Percentiles rank a stretch among this genome's conserved stretches.
phyloP scores from a whole-genome alignment of 2,797 vertebrate species.

The Anniella stebbinsi region DNA sequence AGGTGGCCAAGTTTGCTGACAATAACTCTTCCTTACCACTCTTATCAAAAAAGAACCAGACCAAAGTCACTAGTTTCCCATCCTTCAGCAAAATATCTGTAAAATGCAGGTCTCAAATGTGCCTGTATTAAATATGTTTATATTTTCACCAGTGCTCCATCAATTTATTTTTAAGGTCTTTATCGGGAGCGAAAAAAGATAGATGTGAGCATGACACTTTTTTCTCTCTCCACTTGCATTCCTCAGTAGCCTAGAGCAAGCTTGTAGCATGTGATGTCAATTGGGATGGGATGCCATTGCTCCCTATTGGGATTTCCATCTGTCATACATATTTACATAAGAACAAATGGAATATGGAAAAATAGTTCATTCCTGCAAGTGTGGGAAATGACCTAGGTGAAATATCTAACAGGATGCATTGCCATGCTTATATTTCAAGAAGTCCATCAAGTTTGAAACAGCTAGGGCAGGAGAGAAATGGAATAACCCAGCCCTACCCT shows the following conservation, averaged over 20 bases:
- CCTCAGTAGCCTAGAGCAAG: not conserved
- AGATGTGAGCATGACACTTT: not conserved
- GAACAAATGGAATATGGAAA: constrained; percentile 8
- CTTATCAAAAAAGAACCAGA: no score
- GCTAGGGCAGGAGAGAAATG: not conserved
- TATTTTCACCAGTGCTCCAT: not conserved
- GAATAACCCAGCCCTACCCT: not conserved
- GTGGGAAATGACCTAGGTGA: not conserved
- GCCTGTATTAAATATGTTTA: not conserved
- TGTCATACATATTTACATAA: constrained; percentile 13
- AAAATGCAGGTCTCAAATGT: not conserved
- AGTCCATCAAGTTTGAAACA: not conserved
- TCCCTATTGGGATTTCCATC: constrained; percentile 14
- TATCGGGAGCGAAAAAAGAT: not conserved
- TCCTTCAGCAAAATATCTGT: not conserved
- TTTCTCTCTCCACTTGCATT: not conserved
- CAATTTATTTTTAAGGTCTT: constrained; percentile 2
- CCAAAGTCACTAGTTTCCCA: not conserved
- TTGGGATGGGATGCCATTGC: not conserved
- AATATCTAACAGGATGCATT: not conserved
- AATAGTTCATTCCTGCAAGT: constrained; percentile 6
- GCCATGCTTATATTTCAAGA: not conserved
- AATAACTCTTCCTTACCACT: no score
- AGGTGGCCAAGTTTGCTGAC: no score
- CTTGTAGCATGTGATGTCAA: not conserved